Evolutionary conservation across 1,140 invertebrate genomes (phyloP).

Genomic region (Aphidius gifuensis): DNA sequence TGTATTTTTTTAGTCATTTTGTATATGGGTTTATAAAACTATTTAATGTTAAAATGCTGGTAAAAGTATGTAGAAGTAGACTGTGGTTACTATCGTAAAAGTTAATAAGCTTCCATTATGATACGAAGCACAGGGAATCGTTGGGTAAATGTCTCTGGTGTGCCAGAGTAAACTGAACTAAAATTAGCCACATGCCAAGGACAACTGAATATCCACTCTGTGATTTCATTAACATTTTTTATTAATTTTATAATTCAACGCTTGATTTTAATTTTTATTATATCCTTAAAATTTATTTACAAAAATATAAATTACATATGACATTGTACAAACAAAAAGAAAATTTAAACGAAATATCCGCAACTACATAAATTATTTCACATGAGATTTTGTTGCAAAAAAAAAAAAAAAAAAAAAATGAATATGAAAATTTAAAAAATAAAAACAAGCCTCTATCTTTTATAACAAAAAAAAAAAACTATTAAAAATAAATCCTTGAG

Average conservation of each 20-base stretch:
- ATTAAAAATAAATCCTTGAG: too few species aligned
- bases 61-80: slow-evolving; percentile 18
- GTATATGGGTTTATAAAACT: not conserved
- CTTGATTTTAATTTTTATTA: too few species aligned
- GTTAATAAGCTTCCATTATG: slow-evolving; percentile 31
- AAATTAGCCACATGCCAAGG: slow-evolving; percentile 26
- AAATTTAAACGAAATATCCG: not conserved
- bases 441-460: too few species aligned
- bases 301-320: too few species aligned
- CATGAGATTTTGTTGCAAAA: too few species aligned
- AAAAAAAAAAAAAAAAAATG: too few species aligned
- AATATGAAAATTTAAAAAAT: too few species aligned
- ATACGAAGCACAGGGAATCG: too few species aligned
- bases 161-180: slow-evolving; percentile 24
- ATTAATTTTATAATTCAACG: not conserved
- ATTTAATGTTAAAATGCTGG: slow-evolving; percentile 16
- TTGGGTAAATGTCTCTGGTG: slow-evolving; percentile 24
- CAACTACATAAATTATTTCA: too few species aligned
- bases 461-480: too few species aligned
- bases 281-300: too few species aligned
- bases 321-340: not conserved
- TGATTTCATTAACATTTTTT: slow-evolving; percentile 3
- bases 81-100: slow-evolving; percentile 27
- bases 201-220: slow-evolving; percentile 12
- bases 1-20: not conserved